phyloP scores from a whole-genome alignment of 1,140 invertebrate genomes.

The Brachionus plicatilis region DNA sequence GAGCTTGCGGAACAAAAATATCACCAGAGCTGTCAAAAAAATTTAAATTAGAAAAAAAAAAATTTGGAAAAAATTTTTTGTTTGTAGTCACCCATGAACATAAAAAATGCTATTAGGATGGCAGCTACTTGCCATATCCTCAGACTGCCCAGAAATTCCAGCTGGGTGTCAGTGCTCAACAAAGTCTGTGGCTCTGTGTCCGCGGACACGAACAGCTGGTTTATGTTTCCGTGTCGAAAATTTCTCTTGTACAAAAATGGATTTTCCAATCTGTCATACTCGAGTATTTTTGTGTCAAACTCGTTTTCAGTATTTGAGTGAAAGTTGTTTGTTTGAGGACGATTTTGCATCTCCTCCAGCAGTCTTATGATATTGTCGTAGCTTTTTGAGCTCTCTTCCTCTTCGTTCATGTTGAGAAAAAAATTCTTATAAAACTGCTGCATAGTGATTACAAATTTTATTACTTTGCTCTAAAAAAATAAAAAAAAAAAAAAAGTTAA shows the following conservation, averaged over 20 bases:
- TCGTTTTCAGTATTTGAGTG: neutral
- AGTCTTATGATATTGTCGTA: neutral
- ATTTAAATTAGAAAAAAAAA: neutral
- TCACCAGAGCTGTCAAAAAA: neutral
- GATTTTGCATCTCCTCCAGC: neutral
- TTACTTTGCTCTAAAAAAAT: neutral
- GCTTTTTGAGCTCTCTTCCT: neutral
- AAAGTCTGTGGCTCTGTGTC: neutral
- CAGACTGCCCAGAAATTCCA: constrained; percentile 27
- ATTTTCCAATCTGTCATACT: neutral
- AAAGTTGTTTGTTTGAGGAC: neutral
- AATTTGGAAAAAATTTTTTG: neutral
- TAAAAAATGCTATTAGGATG: constrained; percentile 18
- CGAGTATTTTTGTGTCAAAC: neutral
- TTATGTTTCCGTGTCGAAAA: neutral
- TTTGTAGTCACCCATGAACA: constrained; percentile 15
- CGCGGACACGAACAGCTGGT: neutral
- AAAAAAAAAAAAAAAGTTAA: neutral
- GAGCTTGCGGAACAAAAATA: neutral
- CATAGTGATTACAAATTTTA: neutral
- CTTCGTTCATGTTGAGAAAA: constrained; percentile 21
- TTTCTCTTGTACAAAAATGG: constrained; percentile 7
- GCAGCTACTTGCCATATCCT: constrained; percentile 14
- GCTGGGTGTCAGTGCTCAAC: constrained; percentile 10
- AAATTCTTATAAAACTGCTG: constrained; percentile 12